Conservation (phyloP, 2,888 invertebrate species). For the Pocota personata region DNA sequence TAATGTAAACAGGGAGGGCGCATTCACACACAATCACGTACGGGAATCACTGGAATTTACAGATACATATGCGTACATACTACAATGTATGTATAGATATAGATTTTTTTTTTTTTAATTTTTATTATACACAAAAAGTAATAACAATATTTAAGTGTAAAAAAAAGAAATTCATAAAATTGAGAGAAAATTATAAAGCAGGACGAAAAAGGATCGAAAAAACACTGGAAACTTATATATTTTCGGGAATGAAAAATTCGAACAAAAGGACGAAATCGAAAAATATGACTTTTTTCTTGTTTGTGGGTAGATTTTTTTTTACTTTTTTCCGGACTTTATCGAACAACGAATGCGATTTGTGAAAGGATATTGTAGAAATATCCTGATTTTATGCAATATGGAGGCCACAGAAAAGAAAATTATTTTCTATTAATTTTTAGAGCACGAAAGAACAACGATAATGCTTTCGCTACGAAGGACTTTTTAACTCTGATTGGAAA, state of each 20-base stretch:
- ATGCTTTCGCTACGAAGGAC: conserved; percentile 56
- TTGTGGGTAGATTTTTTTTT: conserved; percentile 35
- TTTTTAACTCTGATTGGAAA: conserved; percentile 47
- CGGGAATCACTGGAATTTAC: conserved; percentile 69
- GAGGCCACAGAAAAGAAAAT: background rate
- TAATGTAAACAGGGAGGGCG: conserved; percentile 58
- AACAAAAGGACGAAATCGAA: conserved; percentile 41
- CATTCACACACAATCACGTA: conserved; percentile 73
- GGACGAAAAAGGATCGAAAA: conserved; percentile 20
- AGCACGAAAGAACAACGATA: conserved; percentile 21
- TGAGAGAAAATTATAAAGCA: conserved; percentile 9
- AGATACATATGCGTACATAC: conserved; percentile 55
- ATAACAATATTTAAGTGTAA: conserved; percentile 34
- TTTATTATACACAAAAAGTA: conserved; percentile 57
- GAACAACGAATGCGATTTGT: conserved; percentile 34
- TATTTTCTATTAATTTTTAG: background rate
- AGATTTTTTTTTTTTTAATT: conserved; percentile 19
- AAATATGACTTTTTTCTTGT: background rate
- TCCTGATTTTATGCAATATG: conserved; percentile 20
- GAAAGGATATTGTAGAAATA: conserved; percentile 28
- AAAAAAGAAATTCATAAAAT: conserved; percentile 4
- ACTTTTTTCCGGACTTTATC: conserved; percentile 53
- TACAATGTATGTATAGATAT: conserved; percentile 27
- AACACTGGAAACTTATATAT: conserved; percentile 27
- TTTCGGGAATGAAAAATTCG: conserved; percentile 11